Evolutionary conservation across 2,888 invertebrate genomes (phyloP).

Genomic region (Drosophila colorata): DNA sequence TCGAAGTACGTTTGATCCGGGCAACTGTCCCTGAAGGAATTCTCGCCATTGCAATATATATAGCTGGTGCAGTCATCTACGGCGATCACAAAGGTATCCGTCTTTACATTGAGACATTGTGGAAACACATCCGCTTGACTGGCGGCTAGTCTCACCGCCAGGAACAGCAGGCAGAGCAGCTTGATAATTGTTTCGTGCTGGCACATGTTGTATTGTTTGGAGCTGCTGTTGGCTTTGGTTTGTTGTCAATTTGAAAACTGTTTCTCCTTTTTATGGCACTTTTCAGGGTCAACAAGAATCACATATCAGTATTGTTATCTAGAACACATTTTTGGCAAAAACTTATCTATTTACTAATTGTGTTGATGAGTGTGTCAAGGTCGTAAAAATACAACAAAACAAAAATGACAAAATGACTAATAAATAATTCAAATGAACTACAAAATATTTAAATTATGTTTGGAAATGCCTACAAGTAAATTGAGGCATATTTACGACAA

Average conservation of each 20-base stretch:
- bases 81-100: constrained; percentile 62
- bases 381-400: constrained; percentile 1
- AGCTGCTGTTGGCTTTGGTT: not conserved
- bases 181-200: constrained; percentile 3
- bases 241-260: constrained; percentile 4
- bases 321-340: constrained; percentile 30
- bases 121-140: constrained; percentile 53
- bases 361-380: constrained; percentile 46
- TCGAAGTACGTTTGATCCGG: constrained; percentile 74
- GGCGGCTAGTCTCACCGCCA: constrained; percentile 7
- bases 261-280: constrained; percentile 27
- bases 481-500: no score
- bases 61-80: constrained; percentile 70
- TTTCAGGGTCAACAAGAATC: constrained; percentile 31
- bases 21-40: constrained; percentile 71
- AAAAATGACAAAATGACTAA: not conserved
- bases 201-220: constrained; percentile 16
- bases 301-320: constrained; percentile 46
- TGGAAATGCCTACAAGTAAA: no score
- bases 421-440: not conserved
- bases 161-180: constrained; percentile 39
- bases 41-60: constrained; percentile 72
- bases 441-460: not conserved
- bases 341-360: constrained; percentile 23
- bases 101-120: constrained; percentile 53